Base-by-base conservation (phyloP, 2,113 vertebrate species). In the Solenodon paradoxus region DNA sequence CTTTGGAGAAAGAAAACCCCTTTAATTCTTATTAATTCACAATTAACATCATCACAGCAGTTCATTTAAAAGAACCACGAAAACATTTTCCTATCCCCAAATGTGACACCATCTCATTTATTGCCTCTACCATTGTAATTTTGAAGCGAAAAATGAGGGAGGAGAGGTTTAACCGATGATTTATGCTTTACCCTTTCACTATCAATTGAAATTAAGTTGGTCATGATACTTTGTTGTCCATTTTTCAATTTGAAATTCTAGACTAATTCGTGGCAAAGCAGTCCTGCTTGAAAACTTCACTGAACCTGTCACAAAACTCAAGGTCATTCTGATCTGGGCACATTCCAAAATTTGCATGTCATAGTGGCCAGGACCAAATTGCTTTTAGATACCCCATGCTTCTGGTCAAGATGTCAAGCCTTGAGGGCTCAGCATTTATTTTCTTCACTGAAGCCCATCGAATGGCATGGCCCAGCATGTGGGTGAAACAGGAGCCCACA, bases 331-430 rank as follows among this genome's bases (percentile, higher is more conserved):
- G 99, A 88, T 99, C 98, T 99, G 99, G 1, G 99, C 99, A 55
- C 99, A 99, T 69, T 99, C 99, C 8, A 99, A 95, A 95, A 99
- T 99, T 99, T 98, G 99, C 13, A 99, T 98, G 92, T 99, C 99
- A 0, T 98, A 99, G 38, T 98, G 98, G 95, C 99, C 99, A 82
- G 98, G 94, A 77, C 97, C 95, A 96, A 98, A 97, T 88, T 98
- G 96, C 5, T 84, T n/a, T n/a, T n/a, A n/a, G 97, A 96, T 35
- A 69, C 82, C 77, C 91, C 98, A 0, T 98, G 98, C 92, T 99
- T 99, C 99, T 99, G 98, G 61, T 99, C 98, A 74, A 99, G 53
- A 99, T 93, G 24, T 99, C 99, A 40, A 98, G 98, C 93, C 89
- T 98, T 5, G 98, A 97, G 59, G 98, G 95, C 88, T 99, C 99